Conservation (phyloP, 2,797 vertebrate species). For the Acanthurus lineatus region DNA sequence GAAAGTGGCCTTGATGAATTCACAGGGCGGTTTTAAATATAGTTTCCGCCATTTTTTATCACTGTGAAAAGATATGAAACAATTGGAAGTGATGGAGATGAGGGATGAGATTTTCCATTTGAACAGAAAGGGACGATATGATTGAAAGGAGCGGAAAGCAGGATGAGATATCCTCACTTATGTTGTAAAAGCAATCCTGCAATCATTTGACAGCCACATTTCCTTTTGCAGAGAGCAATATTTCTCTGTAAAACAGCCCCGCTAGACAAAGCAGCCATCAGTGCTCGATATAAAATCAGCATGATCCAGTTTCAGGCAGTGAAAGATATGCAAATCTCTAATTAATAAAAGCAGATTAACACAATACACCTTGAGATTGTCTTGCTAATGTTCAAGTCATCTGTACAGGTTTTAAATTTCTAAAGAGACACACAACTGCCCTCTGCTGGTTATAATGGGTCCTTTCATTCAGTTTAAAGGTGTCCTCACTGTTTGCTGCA, state of each 20-base stretch:
- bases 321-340: not conserved
- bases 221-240: not conserved
- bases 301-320: not conserved
- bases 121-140: not conserved
- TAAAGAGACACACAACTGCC: conserved; percentile 27
- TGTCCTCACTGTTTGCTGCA: not conserved
- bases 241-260: not conserved
- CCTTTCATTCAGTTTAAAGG: not conserved
- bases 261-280: not conserved
- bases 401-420: not conserved
- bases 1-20: conserved; percentile 19
- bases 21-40: not conserved
- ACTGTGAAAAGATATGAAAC: conserved; percentile 30
- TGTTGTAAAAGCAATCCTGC: not conserved
- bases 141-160: not conserved
- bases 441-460: conserved; percentile 35
- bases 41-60: conserved; percentile 27
- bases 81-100: conserved; percentile 24
- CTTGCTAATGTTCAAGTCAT: not conserved
- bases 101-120: conserved; percentile 37
- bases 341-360: not conserved
- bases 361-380: not conserved
- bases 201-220: conserved; percentile 1
- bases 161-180: conserved; percentile 6
- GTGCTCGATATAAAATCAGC: not conserved